Evolutionary conservation across 2,113 vertebrate species (phyloP).

Genomic region (Xiphias gladius): DNA sequence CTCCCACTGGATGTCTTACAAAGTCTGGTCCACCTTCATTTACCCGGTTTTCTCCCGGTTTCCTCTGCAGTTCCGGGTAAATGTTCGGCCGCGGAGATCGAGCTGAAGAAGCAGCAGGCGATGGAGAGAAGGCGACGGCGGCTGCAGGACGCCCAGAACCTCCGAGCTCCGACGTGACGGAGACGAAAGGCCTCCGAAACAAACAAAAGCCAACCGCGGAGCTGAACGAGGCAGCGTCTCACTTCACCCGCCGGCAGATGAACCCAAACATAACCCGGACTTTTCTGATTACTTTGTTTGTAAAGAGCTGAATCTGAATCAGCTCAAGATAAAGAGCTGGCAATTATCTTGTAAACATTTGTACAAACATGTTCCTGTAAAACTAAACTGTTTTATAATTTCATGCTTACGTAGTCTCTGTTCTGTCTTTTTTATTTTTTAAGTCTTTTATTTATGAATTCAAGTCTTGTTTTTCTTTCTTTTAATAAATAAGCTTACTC

Average conservation of each 20-base stretch:
- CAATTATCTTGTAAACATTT: background rate
- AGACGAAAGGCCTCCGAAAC: background rate
- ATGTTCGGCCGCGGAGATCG: slow-evolving; percentile 93
- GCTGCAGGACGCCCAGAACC: slow-evolving; percentile 76
- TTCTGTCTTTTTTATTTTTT: too few species aligned
- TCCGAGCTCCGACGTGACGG: slow-evolving; percentile 55
- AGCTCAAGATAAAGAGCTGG: background rate
- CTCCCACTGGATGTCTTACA: too few species aligned
- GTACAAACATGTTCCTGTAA: background rate
- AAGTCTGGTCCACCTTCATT: too few species aligned
- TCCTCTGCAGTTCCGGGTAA: slow-evolving; percentile 74
- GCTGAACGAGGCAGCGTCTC: background rate
- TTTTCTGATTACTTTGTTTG: too few species aligned
- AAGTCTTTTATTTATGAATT: too few species aligned
- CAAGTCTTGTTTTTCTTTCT: too few species aligned
- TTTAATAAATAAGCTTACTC: too few species aligned
- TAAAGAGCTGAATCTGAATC: too few species aligned
- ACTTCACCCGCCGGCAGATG: too few species aligned
- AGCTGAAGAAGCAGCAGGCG: slow-evolving; percentile 93
- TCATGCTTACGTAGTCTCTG: background rate
- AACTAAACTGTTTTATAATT: background rate
- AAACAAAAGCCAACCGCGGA: background rate
- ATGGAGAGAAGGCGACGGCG: slow-evolving; percentile 87
- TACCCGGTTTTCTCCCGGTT: background rate
- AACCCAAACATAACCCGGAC: too few species aligned